Base-by-base conservation (phyloP, 2,113 vertebrate genomes). In the Tachysurus fulvidraco region DNA sequence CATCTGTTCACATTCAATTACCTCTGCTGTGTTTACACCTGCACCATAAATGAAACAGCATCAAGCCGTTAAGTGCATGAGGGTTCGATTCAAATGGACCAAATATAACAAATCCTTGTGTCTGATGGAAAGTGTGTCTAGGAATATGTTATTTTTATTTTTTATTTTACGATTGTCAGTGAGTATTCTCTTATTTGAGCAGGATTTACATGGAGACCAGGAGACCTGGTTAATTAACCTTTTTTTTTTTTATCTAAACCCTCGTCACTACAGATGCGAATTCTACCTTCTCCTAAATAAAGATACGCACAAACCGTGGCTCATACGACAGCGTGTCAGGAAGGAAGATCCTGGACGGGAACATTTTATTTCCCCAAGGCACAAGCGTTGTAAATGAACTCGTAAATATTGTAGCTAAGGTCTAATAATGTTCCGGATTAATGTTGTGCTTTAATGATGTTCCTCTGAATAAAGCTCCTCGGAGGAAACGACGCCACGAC, bases 291-390 rank as follows among this genome's bases (percentile, higher is more conserved):
- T 54, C 46, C 17, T 78, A 28, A 54, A 30, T 16, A 28, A 78
- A 57, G 25, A 59, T 59, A 55, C 11, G 6, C 65, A 50, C 52
- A 62, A 25, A 21, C 54, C 30, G 36, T 23, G 14, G 0, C 79
- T 57, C 50, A 57, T 80, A 36, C 36, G 60, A 81, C 55, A 82
- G 52, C 50, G 41, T 13, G 21, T 50, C 46, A 78, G 76, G 13
- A 78, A 55, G 50, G 30, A 78, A 54, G 50, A 78, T 77, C 52
- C 46, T 55, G 64, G 82, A 71, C 64, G 55, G n/a, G 23, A 74
- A 23, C 3, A 52, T 78, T 55, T 77, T 78, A 55, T 78, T 78
- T 78, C 76, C 76, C 50, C 76, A 30, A 14, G 13, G 76, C 17
- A 19, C 9, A 78, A 55, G 17, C 76, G 17, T 3, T 28, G 76